phyloP scores from a whole-genome alignment of 1,140 invertebrate species.

The Cydia pomonella region DNA sequence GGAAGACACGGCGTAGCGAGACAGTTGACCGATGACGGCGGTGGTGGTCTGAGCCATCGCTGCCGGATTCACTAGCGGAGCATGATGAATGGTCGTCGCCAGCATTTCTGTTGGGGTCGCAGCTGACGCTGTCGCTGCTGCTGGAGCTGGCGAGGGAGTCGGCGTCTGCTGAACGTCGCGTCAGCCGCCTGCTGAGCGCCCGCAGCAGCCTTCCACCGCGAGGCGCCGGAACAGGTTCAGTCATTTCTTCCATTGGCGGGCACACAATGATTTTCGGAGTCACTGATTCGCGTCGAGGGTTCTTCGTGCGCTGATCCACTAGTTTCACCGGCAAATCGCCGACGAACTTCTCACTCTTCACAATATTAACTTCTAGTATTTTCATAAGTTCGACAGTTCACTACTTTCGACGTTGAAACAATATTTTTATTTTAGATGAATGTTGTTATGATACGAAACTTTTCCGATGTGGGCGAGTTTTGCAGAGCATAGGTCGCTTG shows the following conservation, averaged over 20 bases:
- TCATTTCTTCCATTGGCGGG: slow-evolving; percentile 73
- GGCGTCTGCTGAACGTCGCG: slow-evolving; percentile 78
- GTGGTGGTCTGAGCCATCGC: slow-evolving; percentile 79
- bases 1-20: slow-evolving; percentile 86
- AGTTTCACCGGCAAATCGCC: slow-evolving; percentile 58
- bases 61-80: slow-evolving; percentile 83
- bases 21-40: slow-evolving; percentile 84
- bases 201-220: slow-evolving; percentile 82
- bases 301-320: slow-evolving; percentile 46
- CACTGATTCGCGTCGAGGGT: slow-evolving; percentile 58
- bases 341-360: slow-evolving; percentile 60
- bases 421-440: slow-evolving; percentile 19
- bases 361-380: slow-evolving; percentile 63
- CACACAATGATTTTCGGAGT: slow-evolving; percentile 76
- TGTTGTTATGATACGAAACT: slow-evolving; percentile 52
- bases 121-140: slow-evolving; percentile 77
- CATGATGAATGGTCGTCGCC: slow-evolving; percentile 75
- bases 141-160: slow-evolving; percentile 83
- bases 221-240: slow-evolving; percentile 65
- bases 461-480: slow-evolving; percentile 50
- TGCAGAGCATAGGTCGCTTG: slow-evolving; percentile 23
- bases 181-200: slow-evolving; percentile 82
- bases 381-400: slow-evolving; percentile 65
- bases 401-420: slow-evolving; percentile 46
- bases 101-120: slow-evolving; percentile 61